Base-by-base conservation (phyloP, 2,888 invertebrate genomes). In the Blera fallax region DNA sequence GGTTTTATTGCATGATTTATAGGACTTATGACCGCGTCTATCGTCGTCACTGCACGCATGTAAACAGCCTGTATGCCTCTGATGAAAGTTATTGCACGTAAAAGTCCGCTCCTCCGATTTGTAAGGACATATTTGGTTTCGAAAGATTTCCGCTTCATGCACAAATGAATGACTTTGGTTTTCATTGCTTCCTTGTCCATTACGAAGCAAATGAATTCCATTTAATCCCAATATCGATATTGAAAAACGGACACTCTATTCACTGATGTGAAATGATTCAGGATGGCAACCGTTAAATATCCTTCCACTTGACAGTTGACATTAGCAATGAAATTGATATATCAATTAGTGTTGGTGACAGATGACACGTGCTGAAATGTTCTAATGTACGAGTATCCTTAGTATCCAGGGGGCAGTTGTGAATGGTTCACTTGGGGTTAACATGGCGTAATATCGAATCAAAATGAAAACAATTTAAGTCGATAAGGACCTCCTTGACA, bases 1-100 rank as follows among this genome's bases (percentile, higher is more conserved):
- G 54, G 64, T 81, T 80, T 80, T 81, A 69, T 72, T 79, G 45
- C 62, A 56, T 34, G 74, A 62, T 81, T 81, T 81, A 80, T 81
- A 6, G 60, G 27, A 21, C 43, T 37, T 18, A 29, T 50, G 11
- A 52, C 52, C 8, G 8, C 18, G 56, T 58, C 48, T 27, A 50
- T 72, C 16, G 48, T 40, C 34, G 14, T 60, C 14, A 50, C 34
- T 64, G 34, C 45, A 14, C 50, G 29, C 48, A 29, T 29, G 64
- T 37, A 27, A 34, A 45, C 52, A 67, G n/a, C 34, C 14, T 73
- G 29, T 60, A 60, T 40, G 67, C 54, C 69, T 62, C 29, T 27
- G 48, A 62, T 67, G 40, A 34, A 27, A 16, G 18, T 76, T 81
- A 70, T 76, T 76, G 81, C 29, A 69, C 69, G 69, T 76, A 60